Evolutionary conservation across 2,888 invertebrate genomes (phyloP).

Genomic region (Gandaritis pyraliata): DNA sequence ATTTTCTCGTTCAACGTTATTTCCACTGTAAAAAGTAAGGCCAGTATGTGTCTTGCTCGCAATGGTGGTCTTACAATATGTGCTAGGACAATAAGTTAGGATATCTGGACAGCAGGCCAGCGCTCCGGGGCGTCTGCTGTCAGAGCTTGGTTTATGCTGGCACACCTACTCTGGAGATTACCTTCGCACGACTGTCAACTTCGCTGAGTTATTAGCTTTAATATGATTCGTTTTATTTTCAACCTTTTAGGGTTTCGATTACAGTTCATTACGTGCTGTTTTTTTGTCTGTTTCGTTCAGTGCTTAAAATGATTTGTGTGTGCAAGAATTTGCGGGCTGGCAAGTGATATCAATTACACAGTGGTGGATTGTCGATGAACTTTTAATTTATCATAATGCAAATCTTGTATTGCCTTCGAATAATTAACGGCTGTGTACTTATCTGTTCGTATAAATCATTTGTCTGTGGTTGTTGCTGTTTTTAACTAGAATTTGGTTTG

Average conservation of each 20-base stretch:
- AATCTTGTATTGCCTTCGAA: constrained; percentile 53
- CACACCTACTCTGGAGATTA: constrained; percentile 60
- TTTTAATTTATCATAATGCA: constrained; percentile 49
- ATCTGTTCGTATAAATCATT: constrained; percentile 68
- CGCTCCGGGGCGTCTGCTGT: constrained; percentile 69
- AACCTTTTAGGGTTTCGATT: constrained; percentile 49
- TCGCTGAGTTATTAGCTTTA: constrained; percentile 63
- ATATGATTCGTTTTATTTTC: constrained; percentile 54
- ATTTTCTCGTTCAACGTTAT: constrained; percentile 7
- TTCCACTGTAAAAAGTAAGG: constrained; percentile 15
- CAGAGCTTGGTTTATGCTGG: constrained; percentile 63
- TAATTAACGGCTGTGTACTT: constrained; percentile 56
- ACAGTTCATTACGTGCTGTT: constrained; percentile 33
- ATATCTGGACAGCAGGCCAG: constrained; percentile 58
- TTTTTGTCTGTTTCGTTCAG: constrained; percentile 12
- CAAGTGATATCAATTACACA: constrained; percentile 29
- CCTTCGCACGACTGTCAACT: constrained; percentile 60
- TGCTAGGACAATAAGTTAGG: constrained; percentile 45
- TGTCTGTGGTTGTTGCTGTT: constrained; percentile 56
- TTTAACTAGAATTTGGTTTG: constrained; percentile 70
- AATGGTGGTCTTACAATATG: constrained; percentile 43
- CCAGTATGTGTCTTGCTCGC: constrained; percentile 20
- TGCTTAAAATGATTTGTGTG: constrained; percentile 18
- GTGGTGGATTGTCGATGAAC: constrained; percentile 43
- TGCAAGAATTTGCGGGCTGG: constrained; percentile 21